Evolutionary conservation across 1,140 invertebrate species (phyloP).

Genomic region (Hestina assimilis): DNA sequence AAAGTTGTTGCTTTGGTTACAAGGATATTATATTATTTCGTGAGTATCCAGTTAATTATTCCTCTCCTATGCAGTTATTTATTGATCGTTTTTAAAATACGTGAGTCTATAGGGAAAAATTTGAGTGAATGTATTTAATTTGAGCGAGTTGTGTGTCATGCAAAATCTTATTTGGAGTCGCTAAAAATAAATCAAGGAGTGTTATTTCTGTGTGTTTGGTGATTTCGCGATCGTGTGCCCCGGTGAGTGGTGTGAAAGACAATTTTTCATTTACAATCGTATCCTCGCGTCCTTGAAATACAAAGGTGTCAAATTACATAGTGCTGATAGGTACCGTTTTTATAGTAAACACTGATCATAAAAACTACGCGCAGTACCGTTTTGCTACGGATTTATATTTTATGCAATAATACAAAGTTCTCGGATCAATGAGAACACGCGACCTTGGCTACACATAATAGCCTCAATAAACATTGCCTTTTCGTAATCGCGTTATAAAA

Average conservation of each 20-base stretch:
- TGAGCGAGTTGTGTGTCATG: slow-evolving; percentile 53
- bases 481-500: too few species aligned
- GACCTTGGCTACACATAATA: slow-evolving; percentile 21
- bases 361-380: slow-evolving; percentile 14
- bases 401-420: not conserved
- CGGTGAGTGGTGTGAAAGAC: slow-evolving; percentile 66
- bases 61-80: slow-evolving; percentile 41
- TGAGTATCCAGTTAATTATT: slow-evolving; percentile 62
- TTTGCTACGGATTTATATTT: not conserved
- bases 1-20: slow-evolving; percentile 54
- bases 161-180: slow-evolving; percentile 46
- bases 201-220: slow-evolving; percentile 72
- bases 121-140: slow-evolving; percentile 44
- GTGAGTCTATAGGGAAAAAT: slow-evolving; percentile 43
- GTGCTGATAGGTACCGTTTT: not conserved
- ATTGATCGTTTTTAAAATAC: slow-evolving; percentile 53
- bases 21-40: slow-evolving; percentile 50
- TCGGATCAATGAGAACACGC: slow-evolving; percentile 11
- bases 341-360: slow-evolving; percentile 8
- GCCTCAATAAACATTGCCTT: slow-evolving; percentile 4
- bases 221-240: slow-evolving; percentile 55
- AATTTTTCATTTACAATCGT: slow-evolving; percentile 16
- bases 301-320: slow-evolving; percentile 43
- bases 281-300: slow-evolving; percentile 46
- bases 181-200: slow-evolving; percentile 66